A percentile compares a stretch with the other conserved stretches of the same genome.
Evolutionary conservation across 1,140 invertebrate species (phyloP).

Genomic region (Micrasema longulum): DNA sequence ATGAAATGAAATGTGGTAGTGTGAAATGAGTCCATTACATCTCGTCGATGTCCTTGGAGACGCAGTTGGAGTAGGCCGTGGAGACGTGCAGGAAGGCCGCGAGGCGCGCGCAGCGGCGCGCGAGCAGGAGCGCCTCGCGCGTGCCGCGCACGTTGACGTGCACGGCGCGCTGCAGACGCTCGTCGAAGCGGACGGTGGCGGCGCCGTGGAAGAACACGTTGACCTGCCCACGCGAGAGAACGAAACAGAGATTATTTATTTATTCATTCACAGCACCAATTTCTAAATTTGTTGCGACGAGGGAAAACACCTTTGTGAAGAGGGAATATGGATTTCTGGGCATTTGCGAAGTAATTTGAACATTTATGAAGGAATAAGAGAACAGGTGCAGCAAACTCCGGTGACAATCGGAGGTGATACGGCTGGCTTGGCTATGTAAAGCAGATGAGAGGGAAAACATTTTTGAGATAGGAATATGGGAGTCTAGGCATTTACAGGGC

Average conservation of each 20-base stretch:
- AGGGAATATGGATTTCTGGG: no score
- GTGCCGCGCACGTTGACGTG: conserved; percentile 76
- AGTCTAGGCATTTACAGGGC: no score
- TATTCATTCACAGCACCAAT: no score
- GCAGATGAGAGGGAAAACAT: no score
- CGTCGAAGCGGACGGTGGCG: conserved; percentile 77
- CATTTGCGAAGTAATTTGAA: no score
- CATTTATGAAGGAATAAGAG: no score
- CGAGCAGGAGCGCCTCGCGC: conserved; percentile 67
- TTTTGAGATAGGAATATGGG: no score
- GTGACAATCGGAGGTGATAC: no score
- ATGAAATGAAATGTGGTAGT: neutral
- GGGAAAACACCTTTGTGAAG: no score
- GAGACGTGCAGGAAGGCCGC: conserved; percentile 74
- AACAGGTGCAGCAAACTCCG: no score
- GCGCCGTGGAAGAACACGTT: conserved; percentile 75
- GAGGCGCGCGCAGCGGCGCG: conserved; percentile 58
- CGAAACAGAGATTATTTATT: neutral
- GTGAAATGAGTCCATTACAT: conserved; percentile 53
- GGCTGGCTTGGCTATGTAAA: no score
- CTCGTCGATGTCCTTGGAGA: conserved; percentile 71
- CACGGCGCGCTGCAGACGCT: conserved; percentile 72
- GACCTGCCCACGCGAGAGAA: conserved; percentile 60
- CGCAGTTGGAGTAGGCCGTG: conserved; percentile 79
- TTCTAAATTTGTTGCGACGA: no score